Evolutionary conservation across 2,113 vertebrate genomes (phyloP).

Genomic region (Engraulis encrasicolus): DNA sequence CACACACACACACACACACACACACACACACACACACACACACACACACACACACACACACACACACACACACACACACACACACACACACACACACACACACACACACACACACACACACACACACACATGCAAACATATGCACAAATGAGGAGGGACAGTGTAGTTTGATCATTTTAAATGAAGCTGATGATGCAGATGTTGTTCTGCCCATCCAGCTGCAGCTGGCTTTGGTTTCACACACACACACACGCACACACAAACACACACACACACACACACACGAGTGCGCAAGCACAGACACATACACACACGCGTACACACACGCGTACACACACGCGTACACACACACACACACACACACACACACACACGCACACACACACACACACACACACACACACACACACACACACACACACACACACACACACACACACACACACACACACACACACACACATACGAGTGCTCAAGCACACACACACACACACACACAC

Average conservation of each 20-base stretch:
- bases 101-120: too few species aligned
- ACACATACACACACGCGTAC: too few species aligned
- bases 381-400: too few species aligned
- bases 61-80: background rate
- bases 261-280: too few species aligned
- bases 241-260: background rate
- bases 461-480: too few species aligned
- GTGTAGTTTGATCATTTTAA: background rate
- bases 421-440: background rate
- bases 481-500: background rate
- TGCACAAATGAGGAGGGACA: too few species aligned
- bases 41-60: background rate
- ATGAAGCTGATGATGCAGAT: conserved; percentile 5
- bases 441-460: background rate
- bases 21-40: background rate
- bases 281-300: too few species aligned
- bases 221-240: conserved; percentile 4
- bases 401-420: background rate
- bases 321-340: too few species aligned
- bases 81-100: background rate
- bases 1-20: conserved; percentile 2
- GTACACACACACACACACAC: too few species aligned
- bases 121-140: too few species aligned
- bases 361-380: too few species aligned
- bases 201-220: background rate